Conservation (phyloP, 1,140 invertebrate species). For the Drosophila paulistorum region DNA sequence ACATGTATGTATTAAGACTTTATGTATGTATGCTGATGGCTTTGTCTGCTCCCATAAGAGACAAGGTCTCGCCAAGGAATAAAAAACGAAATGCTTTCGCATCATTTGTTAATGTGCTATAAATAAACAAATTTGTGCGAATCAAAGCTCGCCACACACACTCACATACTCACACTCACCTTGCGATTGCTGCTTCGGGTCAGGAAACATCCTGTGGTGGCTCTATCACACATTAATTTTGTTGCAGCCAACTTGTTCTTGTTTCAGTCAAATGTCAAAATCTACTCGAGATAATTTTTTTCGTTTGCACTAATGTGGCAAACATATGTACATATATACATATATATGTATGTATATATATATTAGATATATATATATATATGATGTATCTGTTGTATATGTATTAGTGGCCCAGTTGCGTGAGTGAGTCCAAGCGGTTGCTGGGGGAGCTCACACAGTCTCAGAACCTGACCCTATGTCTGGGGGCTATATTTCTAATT, state of each 20-base stretch:
- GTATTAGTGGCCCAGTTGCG: constrained; percentile 8
- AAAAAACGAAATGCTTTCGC: not conserved
- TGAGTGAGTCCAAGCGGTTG: not conserved
- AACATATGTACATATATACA: constrained; percentile 25
- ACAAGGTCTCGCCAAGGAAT: not conserved
- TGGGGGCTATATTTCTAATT: constrained; percentile 55
- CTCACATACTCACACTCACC: constrained; percentile 83
- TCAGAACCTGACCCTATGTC: constrained; percentile 5
- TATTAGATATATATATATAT: constrained; percentile 31
- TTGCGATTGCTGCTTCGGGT: constrained; percentile 84
- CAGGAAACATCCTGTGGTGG: constrained; percentile 87
- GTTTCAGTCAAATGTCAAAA: constrained; percentile 38
- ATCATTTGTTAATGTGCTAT: constrained; percentile 49
- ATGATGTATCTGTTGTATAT: constrained; percentile 29
- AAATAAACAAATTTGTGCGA: constrained; percentile 37
- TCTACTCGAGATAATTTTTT: constrained; percentile 15
- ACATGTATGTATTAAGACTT: no score
- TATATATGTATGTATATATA: constrained; percentile 7
- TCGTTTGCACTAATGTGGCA: constrained; percentile 13
- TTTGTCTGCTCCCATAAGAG: no score
- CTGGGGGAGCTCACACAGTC: not conserved
- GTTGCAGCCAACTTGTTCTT: constrained; percentile 61
- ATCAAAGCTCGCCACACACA: constrained; percentile 24
- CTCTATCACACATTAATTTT: constrained; percentile 88
- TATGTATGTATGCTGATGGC: no score